Base-by-base conservation (phyloP, 2,797 vertebrate species). In the Acanthis flammea region DNA sequence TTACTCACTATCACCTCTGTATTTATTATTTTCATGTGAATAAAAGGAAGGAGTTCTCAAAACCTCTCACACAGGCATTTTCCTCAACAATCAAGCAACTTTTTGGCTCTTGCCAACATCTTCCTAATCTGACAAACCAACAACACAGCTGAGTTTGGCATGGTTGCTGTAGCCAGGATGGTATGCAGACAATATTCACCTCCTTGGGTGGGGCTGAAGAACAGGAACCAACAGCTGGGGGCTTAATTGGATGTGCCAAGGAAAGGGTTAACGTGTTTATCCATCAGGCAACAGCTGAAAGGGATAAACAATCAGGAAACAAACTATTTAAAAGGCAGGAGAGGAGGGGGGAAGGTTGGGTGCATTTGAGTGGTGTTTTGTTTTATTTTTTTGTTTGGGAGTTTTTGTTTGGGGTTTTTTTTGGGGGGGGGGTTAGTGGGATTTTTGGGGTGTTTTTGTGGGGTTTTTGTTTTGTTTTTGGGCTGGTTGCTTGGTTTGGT, bases 321-420 rank as follows among this genome's bases (percentile, higher is more conserved):
- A 42, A 68, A 9, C 15, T 9, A 17, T 19, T 44, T 22, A 27
- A 10, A 48, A 58, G 13, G 67, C 7, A 54, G 27, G 24, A 42
- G 11, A 7, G 2, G 5, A 37, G 1, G 1, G 1, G 0, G 3
- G 4, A 2, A 5, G 6, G 2, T 6, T 44, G 1, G 23, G 12
- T 14, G 2, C 0, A 2, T 5, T 61, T 51, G 27, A 3, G 11
- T 9, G 2, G 6, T 30, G 7, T 1, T 14, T 33, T 27, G 3
- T 31, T 58, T 8, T 4, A 2, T 12, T 17, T 57, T 55, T 41
- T 41, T 16, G 16, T 41, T 41, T 41, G 41, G 41, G 41, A 16
- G 16, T 41, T 19, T 39, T 39, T 39, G 39, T 15, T 41, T 41
- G 39, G 39, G 37, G 5, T 37, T 37, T 39, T n/a, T 2, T 15